Conservation (phyloP, 2,888 invertebrate species). For the Gastrophysa polygoni region DNA sequence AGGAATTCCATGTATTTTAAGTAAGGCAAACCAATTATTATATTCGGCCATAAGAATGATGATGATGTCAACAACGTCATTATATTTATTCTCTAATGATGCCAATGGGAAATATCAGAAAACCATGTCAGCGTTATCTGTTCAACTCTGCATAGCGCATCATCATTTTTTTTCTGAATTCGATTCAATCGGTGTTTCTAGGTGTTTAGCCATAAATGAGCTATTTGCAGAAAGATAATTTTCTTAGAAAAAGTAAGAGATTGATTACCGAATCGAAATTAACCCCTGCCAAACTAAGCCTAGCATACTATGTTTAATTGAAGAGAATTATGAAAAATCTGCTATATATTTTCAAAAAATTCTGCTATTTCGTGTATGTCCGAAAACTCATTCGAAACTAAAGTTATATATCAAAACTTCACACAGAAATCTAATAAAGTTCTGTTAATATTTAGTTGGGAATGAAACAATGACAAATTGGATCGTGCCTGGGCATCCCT, state of each 20-base stretch:
- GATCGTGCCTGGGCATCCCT: constrained; percentile 44
- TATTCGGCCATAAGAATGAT: no score
- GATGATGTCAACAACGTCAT: neutral
- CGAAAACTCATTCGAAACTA: neutral
- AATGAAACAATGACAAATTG: constrained; percentile 53
- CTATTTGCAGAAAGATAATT: no score
- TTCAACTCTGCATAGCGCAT: no score
- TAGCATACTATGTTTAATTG: no score
- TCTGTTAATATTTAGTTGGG: constrained; percentile 43
- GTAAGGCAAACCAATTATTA: neutral
- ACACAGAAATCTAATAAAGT: constrained; percentile 37
- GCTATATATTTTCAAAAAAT: neutral
- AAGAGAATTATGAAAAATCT: no score
- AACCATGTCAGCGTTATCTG: neutral
- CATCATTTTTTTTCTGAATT: no score
- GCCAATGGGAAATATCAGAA: neutral
- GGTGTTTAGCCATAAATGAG: no score
- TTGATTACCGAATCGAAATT: no score
- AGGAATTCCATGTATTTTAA: neutral
- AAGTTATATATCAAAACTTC: neutral
- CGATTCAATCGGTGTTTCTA: no score
- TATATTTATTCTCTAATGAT: neutral
- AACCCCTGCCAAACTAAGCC: no score
- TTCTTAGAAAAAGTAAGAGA: no score
- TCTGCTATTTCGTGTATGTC: neutral